Base-by-base conservation (phyloP, 37 sponge, comb jelly and placozoan species). In the Crambe crambe region DNA sequence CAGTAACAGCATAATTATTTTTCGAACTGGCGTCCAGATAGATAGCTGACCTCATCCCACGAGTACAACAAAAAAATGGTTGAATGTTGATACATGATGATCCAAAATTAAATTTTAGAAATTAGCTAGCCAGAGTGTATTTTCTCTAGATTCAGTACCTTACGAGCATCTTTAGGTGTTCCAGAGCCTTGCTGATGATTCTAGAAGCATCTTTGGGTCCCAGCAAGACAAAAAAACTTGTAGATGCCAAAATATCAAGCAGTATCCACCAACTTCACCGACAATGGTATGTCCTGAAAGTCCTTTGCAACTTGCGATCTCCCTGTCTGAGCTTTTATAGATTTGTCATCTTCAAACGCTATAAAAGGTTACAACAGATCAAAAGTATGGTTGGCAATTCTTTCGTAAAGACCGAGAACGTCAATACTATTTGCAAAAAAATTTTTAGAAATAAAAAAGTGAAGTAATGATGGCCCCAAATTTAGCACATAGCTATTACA, bases 271-370 rank as follows among this genome's bases (percentile, higher is more conserved):
- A 68, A 37, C 18, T 37, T 37, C 10, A 68, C 69, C 9, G 69
- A 26, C 27, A 68, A 39, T 26, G 69, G 69, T 30, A 68, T 6
- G 69, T 10, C 37, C 35, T 68, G 69, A 68, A 35, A 68, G 35
- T 68, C 69, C 8, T 9, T 3, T 10, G 27, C 69, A 26, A n/a
- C 35, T 68, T 68, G 69, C 10, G 37, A 36, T 8, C 20, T 10
- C 20, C 69, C 69, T 9, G 35, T 34, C 39, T 68, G 27, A 35
- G 69, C 69, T 68, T 4, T 30, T 8, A 68, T 10, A 68, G 69
- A 26, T 9, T 68, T 37, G 21, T 68, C 69, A 6, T 68, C 39
- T 26, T 18, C 10, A 9, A 8, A 32, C 12, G 39, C 15, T 68
- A 37, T 21, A 35, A 68, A 68, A 12, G 69, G 69, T 9, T 68